Base-by-base conservation (phyloP, 2,113 vertebrate genomes). In the Micronisus gabar region DNA sequence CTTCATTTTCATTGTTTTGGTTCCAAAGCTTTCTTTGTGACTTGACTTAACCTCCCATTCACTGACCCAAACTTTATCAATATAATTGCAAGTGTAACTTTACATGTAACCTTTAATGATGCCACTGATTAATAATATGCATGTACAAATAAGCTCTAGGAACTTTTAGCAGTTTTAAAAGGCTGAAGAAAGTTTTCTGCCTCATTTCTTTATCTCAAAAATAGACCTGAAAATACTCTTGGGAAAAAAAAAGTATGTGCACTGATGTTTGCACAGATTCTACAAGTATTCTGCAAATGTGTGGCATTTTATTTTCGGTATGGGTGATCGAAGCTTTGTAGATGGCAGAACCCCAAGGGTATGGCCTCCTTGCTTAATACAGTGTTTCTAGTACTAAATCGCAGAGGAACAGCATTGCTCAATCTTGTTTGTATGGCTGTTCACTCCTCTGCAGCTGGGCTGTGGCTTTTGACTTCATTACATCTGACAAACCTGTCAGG, bases 21-120 rank as follows among this genome's bases (percentile, higher is more conserved):
- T 59, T 84, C 30, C 73, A 86, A 59, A 84, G 27, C 53, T 81
- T 93, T 84, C 62, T 88, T 72, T 92, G 65, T 40, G 50, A 78
- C 67, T 90, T 70, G 41, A 74, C 88, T 94, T 84, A 87, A 81
- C 29, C n/a, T 94, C 40, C 55, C 3, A 6, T 63, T 93, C 23
- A 25, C 47, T 89, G 47, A 56, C 12, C 15, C 38, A 61, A 93
- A 53, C 19, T 80, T 80, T 48, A 41, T 73, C 1, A 1, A 8
- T 78, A 25, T 43, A 90, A 70, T 62, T 83, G 53, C 22, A 47
- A 88, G 29, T 22, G 26, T 78, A 86, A 76, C 40, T 65, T 92
- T 72, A 59, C 15, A 15, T 66, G 30, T 40, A 88, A 23, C 25
- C 17, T 25, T n/a, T 83, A 72, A 29, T 13, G 18, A 47, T 73